Percentiles rank a stretch among this genome's conserved stretches.
phyloP scores from a whole-genome alignment of 2,888 invertebrate genomes.

The Pemphredon lugubris region DNA sequence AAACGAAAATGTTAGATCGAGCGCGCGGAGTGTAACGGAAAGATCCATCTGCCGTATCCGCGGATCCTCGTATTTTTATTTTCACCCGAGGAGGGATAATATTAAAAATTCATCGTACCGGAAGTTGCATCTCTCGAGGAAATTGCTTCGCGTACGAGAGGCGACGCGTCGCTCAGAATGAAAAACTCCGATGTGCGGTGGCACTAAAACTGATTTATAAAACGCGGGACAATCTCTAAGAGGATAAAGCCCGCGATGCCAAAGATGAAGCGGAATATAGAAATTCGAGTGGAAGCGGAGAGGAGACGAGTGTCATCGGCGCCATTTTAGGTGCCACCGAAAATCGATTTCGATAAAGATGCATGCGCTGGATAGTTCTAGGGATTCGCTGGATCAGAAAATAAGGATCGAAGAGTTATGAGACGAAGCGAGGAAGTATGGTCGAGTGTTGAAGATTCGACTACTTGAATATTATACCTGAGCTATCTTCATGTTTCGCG shows the following conservation, averaged over 20 bases:
- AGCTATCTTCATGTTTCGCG: too few relatives aligned
- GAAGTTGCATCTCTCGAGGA: not conserved
- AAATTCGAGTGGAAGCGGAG: too few relatives aligned
- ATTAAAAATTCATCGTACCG: slow-evolving; percentile 11
- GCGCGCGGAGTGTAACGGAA: not conserved
- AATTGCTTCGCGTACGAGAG: not conserved
- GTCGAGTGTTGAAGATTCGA: too few relatives aligned
- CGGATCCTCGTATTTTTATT: not conserved
- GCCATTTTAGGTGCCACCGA: not conserved
- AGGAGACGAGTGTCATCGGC: too few relatives aligned
- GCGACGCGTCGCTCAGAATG: not conserved
- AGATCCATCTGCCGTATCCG: not conserved
- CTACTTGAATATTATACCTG: too few relatives aligned
- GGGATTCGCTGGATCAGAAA: not conserved
- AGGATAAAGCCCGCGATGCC: not conserved
- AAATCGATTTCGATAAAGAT: not conserved
- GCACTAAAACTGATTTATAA: slow-evolving; percentile 13
- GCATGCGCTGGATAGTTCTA: not conserved
- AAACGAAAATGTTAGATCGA: too few relatives aligned
- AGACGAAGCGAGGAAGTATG: not conserved
- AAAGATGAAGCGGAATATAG: not conserved
- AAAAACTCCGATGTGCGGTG: not conserved
- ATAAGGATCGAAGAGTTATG: not conserved
- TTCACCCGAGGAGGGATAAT: slow-evolving; percentile 5
- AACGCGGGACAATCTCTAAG: not conserved